Percentiles rank a stretch among this genome's conserved stretches.
These are phyloP conservation scores for Tinamus guttatus DNA, from an alignment of 2,113 vertebrate species.

Conservation along the genomic window DNA sequence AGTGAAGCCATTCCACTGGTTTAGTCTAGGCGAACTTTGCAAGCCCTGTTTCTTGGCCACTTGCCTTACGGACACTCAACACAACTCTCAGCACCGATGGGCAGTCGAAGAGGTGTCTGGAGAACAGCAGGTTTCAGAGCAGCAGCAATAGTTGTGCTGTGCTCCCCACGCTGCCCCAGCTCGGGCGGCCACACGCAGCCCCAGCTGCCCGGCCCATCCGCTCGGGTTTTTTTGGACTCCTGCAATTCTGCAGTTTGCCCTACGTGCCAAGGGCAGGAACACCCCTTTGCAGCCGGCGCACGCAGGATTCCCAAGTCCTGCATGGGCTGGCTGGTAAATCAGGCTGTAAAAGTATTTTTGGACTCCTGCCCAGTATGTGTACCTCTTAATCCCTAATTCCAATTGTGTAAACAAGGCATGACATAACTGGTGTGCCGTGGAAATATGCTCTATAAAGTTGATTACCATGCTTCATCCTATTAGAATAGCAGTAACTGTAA, in stretches of 20 bases:
- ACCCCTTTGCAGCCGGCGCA: background rate
- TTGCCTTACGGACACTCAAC: background rate
- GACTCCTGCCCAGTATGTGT: slow-evolving; percentile 61
- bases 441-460: slow-evolving; percentile 71
- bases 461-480: slow-evolving; percentile 65
- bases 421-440: slow-evolving; percentile 69
- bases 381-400: slow-evolving; percentile 71
- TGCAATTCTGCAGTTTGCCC: background rate
- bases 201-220: background rate
- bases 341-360: slow-evolving; percentile 63
- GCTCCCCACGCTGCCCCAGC: background rate
- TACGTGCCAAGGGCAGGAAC: background rate
- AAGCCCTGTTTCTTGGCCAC: background rate
- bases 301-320: background rate
- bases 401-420: slow-evolving; percentile 74
- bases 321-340: background rate
- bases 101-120: background rate
- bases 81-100: background rate
- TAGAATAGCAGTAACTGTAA: slow-evolving; percentile 55
- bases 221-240: background rate
- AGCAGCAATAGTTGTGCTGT: background rate
- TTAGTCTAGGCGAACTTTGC: background rate
- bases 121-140: background rate
- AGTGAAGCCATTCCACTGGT: background rate
- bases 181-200: background rate